phyloP scores from a whole-genome alignment of 2,113 vertebrate species.

The Copsychus sechellarum region DNA sequence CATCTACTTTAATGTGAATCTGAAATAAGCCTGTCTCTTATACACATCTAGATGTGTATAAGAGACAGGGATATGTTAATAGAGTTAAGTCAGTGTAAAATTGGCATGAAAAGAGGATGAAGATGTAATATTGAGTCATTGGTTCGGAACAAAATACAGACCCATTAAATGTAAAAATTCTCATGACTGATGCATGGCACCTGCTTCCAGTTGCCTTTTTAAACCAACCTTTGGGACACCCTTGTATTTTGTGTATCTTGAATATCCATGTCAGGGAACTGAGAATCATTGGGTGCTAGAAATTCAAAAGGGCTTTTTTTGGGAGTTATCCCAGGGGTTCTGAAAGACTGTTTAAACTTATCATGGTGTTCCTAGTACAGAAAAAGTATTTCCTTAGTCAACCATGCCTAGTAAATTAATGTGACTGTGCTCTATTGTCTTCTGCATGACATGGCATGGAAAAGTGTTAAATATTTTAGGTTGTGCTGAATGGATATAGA shows the following conservation, averaged over 20 bases:
- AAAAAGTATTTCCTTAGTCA: not conserved
- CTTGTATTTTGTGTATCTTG: not conserved
- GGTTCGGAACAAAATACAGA: not conserved
- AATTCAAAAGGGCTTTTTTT: not conserved
- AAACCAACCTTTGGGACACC: not conserved
- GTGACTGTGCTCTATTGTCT: not conserved
- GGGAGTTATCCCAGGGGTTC: not conserved
- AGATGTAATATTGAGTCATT: not conserved
- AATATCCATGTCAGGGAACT: not conserved
- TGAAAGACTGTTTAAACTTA: not conserved
- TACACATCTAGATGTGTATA: no score
- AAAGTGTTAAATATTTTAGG: not conserved
- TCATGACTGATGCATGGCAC: not conserved
- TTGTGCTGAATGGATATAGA: not conserved
- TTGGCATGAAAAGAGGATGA: not conserved
- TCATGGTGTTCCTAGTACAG: not conserved
- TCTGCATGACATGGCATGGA: not conserved
- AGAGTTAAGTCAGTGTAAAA: constrained; percentile 21
- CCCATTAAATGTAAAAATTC: not conserved
- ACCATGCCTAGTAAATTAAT: rapidly evolving
- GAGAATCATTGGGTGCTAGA: not conserved
- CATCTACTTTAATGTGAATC: not conserved
- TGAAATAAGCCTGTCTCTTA: no score
- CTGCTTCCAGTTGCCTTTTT: not conserved
- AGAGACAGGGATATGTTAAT: not conserved